Evolutionary conservation across 2,113 vertebrate species (phyloP).

Genomic region (Rousettus leschenaultii): DNA sequence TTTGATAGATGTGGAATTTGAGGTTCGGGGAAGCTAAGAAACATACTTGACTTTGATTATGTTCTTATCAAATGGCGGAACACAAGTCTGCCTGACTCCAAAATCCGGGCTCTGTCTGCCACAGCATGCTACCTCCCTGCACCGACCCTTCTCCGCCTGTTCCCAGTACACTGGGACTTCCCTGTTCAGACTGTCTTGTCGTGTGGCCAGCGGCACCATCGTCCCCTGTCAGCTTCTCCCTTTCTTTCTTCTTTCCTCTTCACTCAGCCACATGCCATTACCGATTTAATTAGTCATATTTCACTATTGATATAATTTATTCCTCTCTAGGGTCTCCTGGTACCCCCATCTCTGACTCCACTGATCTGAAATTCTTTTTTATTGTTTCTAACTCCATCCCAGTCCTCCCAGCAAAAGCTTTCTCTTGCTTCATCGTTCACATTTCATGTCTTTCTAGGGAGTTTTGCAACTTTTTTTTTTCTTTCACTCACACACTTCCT

Average conservation of each 20-base stretch:
- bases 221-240: not conserved
- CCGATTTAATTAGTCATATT: not conserved
- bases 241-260: not conserved
- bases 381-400: not conserved
- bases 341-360: not conserved
- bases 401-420: not conserved
- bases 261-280: not conserved
- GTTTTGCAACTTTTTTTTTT: not conserved
- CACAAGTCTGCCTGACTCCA: not conserved
- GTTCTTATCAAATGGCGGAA: not conserved
- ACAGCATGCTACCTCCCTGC: rapidly evolving
- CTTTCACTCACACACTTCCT: too few species aligned
- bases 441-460: not conserved
- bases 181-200: not conserved
- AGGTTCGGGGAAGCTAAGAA: not conserved
- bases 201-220: not conserved
- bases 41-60: not conserved
- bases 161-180: not conserved
- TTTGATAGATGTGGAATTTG: not conserved
- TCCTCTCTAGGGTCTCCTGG: not conserved
- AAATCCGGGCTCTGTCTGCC: not conserved
- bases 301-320: not conserved
- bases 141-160: rapidly evolving
- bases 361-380: not conserved
- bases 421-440: not conserved